These are phyloP conservation scores for Parambassis ranga DNA, from an alignment of 2,797 vertebrate species.

Conservation along the genomic window DNA sequence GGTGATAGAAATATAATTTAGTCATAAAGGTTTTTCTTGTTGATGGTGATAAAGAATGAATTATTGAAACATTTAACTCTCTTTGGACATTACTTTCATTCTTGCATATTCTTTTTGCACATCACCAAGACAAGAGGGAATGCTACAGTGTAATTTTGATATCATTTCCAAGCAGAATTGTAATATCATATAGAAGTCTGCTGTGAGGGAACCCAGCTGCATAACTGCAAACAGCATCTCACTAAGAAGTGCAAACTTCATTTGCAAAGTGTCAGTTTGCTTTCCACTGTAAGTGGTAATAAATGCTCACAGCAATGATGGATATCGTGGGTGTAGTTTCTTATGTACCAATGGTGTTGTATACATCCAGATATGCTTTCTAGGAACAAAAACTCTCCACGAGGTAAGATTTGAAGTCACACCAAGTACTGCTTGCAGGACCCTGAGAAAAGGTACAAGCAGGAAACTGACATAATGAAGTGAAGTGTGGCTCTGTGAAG, in stretches of 20 bases:
- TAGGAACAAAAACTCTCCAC: neutral
- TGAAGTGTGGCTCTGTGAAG: neutral
- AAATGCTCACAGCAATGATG: slow-evolving; percentile 2
- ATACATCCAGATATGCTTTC: slow-evolving; percentile 2
- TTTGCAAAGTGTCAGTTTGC: slow-evolving; percentile 3
- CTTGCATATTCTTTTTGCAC: too few relatives aligned
- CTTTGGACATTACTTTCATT: too few relatives aligned
- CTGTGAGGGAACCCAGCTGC: neutral
- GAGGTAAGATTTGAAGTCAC: neutral
- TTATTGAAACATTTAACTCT: too few relatives aligned
- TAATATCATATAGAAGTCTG: neutral
- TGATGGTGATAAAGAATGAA: too few relatives aligned
- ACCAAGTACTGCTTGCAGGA: slow-evolving; percentile 11
- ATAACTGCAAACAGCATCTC: neutral
- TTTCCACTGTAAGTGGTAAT: neutral
- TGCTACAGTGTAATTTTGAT: too few relatives aligned
- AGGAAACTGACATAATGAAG: slow-evolving; percentile 23
- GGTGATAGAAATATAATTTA: too few relatives aligned
- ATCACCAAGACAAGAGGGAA: too few relatives aligned
- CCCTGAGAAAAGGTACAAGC: slow-evolving; percentile 5
- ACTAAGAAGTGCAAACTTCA: neutral
- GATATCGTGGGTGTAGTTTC: slow-evolving; percentile 20
- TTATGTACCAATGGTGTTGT: slow-evolving; percentile 26
- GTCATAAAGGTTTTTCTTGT: too few relatives aligned
- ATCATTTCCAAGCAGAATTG: neutral